Base-by-base conservation (phyloP, 2,888 invertebrate genomes). In the Malthinus flaveolus region DNA sequence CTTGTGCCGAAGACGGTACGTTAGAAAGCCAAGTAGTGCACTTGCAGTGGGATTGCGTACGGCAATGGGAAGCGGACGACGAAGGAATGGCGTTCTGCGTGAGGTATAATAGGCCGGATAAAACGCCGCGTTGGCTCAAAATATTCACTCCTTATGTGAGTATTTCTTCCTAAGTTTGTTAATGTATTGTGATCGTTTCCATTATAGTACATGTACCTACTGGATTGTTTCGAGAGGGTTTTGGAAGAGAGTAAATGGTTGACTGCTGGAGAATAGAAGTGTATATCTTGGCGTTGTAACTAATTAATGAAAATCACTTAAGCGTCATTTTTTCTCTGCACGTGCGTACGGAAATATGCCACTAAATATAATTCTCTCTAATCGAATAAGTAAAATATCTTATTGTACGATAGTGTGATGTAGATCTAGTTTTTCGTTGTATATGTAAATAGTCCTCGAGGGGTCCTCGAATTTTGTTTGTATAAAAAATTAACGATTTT, bases 211-310 rank as follows among this genome's bases (percentile, higher is more conserved):
- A 87, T 90, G 73, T 95, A 89, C 82, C 86, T 95, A 75, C 87
- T 89, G 79, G 97, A 96, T 79, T 97, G 97, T 79, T 95, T 97
- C 82, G 95, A 96, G 78, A 86, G 94, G 83, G 92, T 97, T 84
- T 89, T 91, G 76, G 95, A 95, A 77, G 97, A 97, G 78, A 87
- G 87, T 67, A 90, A 89, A 78, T 92, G 91, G 91, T 44, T 58
- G 49, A 49, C 44, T 23, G 39, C 59, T 3, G 49, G 54, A 33
- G 59, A 59, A 49, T 59, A 37, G 47, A 44, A 34, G 35, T 15
- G 39, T 32, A 11, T 32, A 45, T 39, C 34, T 37, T 12, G 12
- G 15, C 23, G 12, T 42, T 42, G 39, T 42, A 31, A 47, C 8
- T 33, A 42, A n/a, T 36, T 33, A 15, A 46, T 44, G 33, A 31